phyloP scores from a whole-genome alignment of 2,113 vertebrate genomes.

The Brachyhypopomus gauderio region DNA sequence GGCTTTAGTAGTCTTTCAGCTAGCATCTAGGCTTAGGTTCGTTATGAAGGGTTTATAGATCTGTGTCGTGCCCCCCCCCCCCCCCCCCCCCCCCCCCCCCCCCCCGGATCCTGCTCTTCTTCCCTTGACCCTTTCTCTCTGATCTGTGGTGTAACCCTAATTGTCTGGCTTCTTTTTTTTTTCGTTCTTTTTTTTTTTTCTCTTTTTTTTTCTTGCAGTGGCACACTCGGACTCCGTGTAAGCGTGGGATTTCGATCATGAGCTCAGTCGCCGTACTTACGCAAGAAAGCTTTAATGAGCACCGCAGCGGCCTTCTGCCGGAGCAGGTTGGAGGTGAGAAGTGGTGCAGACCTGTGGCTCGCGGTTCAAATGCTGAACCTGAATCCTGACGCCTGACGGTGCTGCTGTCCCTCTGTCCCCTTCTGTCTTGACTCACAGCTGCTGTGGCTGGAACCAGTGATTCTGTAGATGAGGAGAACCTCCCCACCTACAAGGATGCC shows the following conservation, averaged over 20 bases:
- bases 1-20: conserved; percentile 57
- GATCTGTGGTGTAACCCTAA: background rate
- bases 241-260: conserved; percentile 92
- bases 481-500: conserved; percentile 98
- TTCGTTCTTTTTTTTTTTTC: background rate
- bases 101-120: no score
- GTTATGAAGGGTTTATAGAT: background rate
- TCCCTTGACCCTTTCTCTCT: no score
- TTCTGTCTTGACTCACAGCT: conserved; percentile 44
- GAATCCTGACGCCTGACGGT: no score
- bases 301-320: conserved; percentile 92
- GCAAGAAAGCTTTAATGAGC: conserved; percentile 98
- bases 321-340: conserved; percentile 87
- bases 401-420: background rate
- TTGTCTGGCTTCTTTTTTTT: background rate
- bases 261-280: conserved; percentile 99
- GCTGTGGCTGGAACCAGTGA: conserved; percentile 78
- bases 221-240: conserved; percentile 92
- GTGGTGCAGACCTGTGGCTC: background rate
- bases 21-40: conserved; percentile 55
- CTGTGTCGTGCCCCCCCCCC: background rate
- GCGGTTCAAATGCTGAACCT: background rate
- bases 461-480: conserved; percentile 91
- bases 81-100: no score
- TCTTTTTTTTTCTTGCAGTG: conserved; percentile 72